Percentiles rank a stretch among this genome's conserved stretches.
Conservation (phyloP, 2,888 invertebrate species). For the Caenorhabditis sp. region DNA sequence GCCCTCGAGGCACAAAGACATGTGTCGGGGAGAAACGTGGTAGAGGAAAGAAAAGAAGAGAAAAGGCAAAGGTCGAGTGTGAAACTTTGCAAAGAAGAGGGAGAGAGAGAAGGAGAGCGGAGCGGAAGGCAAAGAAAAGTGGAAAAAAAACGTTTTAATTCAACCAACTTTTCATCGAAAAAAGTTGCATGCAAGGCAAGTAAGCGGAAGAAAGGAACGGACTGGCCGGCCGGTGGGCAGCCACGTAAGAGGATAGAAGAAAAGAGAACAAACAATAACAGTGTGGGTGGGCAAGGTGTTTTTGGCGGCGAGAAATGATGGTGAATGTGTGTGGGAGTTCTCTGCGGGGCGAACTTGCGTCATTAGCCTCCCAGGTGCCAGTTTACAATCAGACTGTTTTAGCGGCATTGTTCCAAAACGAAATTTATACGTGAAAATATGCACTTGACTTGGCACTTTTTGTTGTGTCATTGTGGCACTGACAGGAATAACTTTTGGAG, state of each 20-base stretch:
- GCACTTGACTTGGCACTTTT: no score
- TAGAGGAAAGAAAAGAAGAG: no score
- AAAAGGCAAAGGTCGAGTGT: constrained; percentile 13
- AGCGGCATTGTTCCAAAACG: no score
- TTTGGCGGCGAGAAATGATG: not conserved
- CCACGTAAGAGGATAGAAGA: not conserved
- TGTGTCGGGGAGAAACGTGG: not conserved
- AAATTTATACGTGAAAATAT: no score
- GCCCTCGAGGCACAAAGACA: not conserved
- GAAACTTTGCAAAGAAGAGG: constrained; percentile 1
- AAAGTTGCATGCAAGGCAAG: no score
- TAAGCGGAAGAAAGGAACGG: no score
- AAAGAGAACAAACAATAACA: not conserved
- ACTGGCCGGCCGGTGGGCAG: no score
- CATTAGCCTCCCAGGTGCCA: no score
- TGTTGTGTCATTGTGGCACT: no score
- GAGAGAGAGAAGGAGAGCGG: not conserved
- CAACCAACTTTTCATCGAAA: no score
- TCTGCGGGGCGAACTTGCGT: not conserved
- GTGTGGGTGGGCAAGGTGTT: not conserved
- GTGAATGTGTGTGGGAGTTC: not conserved
- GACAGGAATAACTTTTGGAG: no score
- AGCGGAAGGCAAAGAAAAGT: not conserved
- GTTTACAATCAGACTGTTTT: no score
- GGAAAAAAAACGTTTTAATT: not conserved